phyloP scores from a whole-genome alignment of 2,113 vertebrate genomes.

The Megalops atlanticus region DNA sequence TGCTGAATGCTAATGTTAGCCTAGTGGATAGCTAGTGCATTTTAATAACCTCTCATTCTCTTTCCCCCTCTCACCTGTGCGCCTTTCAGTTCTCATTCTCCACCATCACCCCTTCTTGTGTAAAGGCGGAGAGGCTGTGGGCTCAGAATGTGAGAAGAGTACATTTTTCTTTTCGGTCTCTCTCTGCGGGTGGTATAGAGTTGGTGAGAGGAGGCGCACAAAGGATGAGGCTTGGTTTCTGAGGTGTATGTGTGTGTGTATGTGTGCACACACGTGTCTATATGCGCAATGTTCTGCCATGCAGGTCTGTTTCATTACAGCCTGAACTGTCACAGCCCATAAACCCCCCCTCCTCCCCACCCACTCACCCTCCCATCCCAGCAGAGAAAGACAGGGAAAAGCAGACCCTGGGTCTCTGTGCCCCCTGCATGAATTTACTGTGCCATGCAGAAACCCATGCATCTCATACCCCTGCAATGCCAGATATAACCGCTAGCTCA shows the following conservation, averaged over 20 bases:
- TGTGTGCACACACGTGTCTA: too few relatives aligned
- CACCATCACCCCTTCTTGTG: constrained; percentile 28
- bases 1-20: too few relatives aligned
- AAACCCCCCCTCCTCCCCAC: too few relatives aligned
- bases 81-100: constrained; percentile 20
- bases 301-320: constrained; percentile 75
- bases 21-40: background rate
- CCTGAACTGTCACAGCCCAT: constrained; percentile 54
- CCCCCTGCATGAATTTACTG: constrained; percentile 47
- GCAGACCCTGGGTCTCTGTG: constrained; percentile 35
- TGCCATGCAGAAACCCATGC: constrained; percentile 41
- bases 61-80: too few relatives aligned
- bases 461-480: constrained; percentile 29
- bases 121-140: constrained; percentile 49
- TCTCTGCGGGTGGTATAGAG: constrained; percentile 52
- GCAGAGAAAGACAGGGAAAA: constrained; percentile 25
- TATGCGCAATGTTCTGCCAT: constrained; percentile 64
- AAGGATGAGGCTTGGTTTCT: constrained; percentile 49
- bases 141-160: constrained; percentile 47
- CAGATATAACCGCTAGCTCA: constrained; percentile 8
- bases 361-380: background rate
- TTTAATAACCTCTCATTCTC: constrained; percentile 14
- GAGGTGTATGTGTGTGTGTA: constrained; percentile 53
- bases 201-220: constrained; percentile 49
- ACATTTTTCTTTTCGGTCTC: constrained; percentile 46